Conservation (phyloP, 2,113 vertebrate genomes). For the Nyctereutes procyonoides region DNA sequence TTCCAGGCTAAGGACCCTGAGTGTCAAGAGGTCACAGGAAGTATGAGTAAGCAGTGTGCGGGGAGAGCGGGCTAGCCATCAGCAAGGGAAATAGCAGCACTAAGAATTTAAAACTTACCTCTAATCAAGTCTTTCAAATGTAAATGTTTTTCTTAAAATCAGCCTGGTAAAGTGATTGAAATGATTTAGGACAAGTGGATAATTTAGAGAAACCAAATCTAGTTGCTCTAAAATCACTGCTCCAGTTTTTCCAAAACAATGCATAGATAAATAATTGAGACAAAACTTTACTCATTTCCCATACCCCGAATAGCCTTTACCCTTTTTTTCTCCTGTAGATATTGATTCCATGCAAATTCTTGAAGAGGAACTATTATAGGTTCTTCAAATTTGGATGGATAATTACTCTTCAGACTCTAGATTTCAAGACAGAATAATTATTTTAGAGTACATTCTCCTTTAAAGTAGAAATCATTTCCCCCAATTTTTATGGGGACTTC, state of each 20-base stretch:
- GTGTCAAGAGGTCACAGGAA: neutral
- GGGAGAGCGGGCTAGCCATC: neutral
- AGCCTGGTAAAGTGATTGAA: constrained; percentile 32
- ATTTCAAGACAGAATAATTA: constrained; percentile 76
- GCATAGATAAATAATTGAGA: constrained; percentile 21
- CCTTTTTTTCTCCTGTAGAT: constrained; percentile 85
- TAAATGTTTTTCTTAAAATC: constrained; percentile 28
- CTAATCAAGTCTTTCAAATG: neutral
- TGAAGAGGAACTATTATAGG: constrained; percentile 84
- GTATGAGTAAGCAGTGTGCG: neutral
- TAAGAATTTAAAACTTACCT: constrained; percentile 20
- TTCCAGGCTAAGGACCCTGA: neutral
- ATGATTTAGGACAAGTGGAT: constrained; percentile 29
- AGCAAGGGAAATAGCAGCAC: neutral
- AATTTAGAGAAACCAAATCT: constrained; percentile 18
- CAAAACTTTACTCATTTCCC: neutral
- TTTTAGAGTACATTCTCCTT: constrained; percentile 46
- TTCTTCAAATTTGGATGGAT: constrained; percentile 84
- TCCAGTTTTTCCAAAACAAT: neutral
- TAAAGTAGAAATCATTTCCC: neutral
- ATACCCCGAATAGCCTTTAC: constrained; percentile 68
- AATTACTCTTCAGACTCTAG: constrained; percentile 84
- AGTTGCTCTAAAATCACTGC: neutral
- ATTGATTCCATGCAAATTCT: constrained; percentile 86
- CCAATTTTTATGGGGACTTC: neutral